Evolutionary conservation across 64 coral and sea anemone genomes (phyloP).

Genomic region (Acropora tenuis): DNA sequence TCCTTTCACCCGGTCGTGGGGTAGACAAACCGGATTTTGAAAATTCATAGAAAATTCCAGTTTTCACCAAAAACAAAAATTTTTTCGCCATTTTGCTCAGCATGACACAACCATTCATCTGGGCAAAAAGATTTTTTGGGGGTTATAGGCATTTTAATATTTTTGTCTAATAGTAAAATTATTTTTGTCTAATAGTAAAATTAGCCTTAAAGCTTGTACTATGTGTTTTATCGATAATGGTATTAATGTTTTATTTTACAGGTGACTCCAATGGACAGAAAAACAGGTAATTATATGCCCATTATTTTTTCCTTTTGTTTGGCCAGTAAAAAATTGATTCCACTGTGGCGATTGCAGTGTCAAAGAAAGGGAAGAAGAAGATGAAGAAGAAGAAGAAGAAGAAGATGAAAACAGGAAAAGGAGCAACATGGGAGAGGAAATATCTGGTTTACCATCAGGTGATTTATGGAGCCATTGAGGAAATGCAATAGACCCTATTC

Average conservation of each 20-base stretch:
- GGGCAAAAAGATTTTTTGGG: too few species aligned
- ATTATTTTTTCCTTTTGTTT: background rate
- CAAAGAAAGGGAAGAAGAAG: slow-evolving; percentile 22
- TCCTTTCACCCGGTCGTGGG: too few species aligned
- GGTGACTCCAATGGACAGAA: background rate
- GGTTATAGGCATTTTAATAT: too few species aligned
- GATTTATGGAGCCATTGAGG: background rate
- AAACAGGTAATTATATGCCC: background rate
- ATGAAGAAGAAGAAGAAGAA: slow-evolving; percentile 26
- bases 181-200: too few species aligned
- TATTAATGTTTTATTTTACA: background rate
- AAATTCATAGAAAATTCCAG: too few species aligned
- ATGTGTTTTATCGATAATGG: too few species aligned
- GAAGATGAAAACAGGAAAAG: background rate
- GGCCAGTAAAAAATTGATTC: background rate
- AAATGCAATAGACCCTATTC: background rate
- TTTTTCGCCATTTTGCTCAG: too few species aligned
- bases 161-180: too few species aligned
- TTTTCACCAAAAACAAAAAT: too few species aligned
- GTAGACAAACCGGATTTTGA: too few species aligned
- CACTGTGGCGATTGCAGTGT: background rate
- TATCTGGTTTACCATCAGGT: slow-evolving; percentile 74
- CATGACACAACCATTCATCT: too few species aligned
- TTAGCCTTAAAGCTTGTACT: too few species aligned
- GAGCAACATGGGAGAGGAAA: background rate